phyloP scores from a whole-genome alignment of 2,888 invertebrate species.

The Nymphalis polychloros region DNA sequence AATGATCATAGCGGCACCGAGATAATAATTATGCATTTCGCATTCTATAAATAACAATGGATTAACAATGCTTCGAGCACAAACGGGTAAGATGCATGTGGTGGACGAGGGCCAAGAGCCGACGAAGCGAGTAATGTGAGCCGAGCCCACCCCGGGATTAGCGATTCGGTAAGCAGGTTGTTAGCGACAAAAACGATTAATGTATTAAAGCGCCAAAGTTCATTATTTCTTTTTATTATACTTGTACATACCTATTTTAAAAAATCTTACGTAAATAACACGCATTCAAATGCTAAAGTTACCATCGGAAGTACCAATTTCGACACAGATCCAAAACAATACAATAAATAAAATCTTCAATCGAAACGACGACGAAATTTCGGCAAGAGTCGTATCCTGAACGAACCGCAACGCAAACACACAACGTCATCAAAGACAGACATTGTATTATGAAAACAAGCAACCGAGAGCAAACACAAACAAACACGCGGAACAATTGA shows the following conservation, averaged over 20 bases:
- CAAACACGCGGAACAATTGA: slow-evolving; percentile 77
- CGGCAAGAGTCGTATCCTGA: slow-evolving; percentile 46
- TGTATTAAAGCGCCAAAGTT: neutral
- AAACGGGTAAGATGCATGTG: slow-evolving; percentile 57
- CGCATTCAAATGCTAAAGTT: neutral
- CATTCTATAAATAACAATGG: slow-evolving; percentile 66
- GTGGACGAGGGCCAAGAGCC: slow-evolving; percentile 69
- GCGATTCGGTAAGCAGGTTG: slow-evolving; percentile 62
- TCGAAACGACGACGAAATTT: slow-evolving; percentile 24
- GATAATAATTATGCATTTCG: slow-evolving; percentile 49
- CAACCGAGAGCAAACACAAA: slow-evolving; percentile 75
- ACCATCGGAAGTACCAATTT: neutral
- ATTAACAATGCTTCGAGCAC: slow-evolving; percentile 63
- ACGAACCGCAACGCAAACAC: slow-evolving; percentile 69
- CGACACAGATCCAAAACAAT: neutral
- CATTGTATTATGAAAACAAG: slow-evolving; percentile 79
- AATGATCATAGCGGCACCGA: slow-evolving; percentile 50
- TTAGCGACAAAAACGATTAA: slow-evolving; percentile 48
- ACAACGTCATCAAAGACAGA: slow-evolving; percentile 74
- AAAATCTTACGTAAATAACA: neutral
- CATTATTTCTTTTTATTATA: neutral
- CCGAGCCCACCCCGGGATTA: slow-evolving; percentile 54
- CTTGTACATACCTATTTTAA: neutral
- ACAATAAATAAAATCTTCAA: slow-evolving; percentile 14
- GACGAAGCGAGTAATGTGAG: slow-evolving; percentile 58